A percentile compares a stretch with the other conserved stretches of the same genome.
These are phyloP conservation scores for Polymixis lichenea DNA, from an alignment of 2,888 invertebrate species.

Conservation along the genomic window DNA sequence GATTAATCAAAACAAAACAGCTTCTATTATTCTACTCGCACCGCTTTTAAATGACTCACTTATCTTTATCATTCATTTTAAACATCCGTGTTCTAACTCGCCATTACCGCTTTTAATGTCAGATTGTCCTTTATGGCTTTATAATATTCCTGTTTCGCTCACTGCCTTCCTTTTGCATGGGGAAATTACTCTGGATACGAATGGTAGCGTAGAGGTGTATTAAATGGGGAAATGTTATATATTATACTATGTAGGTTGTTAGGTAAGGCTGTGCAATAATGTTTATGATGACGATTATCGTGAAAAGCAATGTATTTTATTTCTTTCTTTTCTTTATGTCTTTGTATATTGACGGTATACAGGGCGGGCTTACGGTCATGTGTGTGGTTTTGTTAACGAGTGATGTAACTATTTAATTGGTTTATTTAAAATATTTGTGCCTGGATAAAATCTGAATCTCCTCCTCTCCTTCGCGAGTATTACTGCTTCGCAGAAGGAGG, in stretches of 20 bases:
- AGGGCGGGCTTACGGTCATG: background rate
- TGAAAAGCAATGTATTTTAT: conserved; percentile 16
- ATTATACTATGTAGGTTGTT: background rate
- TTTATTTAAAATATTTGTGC: background rate
- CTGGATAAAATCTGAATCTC: too few relatives aligned
- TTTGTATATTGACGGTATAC: background rate
- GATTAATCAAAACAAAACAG: conserved; percentile 1
- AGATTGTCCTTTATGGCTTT: conserved; percentile 48
- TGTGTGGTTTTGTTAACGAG: background rate
- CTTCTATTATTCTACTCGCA: background rate
- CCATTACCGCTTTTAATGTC: conserved; percentile 40
- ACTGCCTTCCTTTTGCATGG: conserved; percentile 31
- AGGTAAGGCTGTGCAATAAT: conserved; percentile 9
- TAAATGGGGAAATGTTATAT: conserved; percentile 1
- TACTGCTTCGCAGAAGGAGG: too few relatives aligned
- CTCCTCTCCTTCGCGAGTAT: too few relatives aligned
- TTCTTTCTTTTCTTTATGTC: conserved; percentile 14
- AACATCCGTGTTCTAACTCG: conserved; percentile 13
- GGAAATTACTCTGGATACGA: conserved; percentile 22
- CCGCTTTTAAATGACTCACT: conserved; percentile 18
- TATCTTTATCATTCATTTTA: conserved; percentile 24
- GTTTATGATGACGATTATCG: conserved; percentile 30
- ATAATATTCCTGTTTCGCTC: conserved; percentile 49
- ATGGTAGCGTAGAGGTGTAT: conserved; percentile 3
- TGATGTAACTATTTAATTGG: background rate